Conservation (phyloP, 2,888 invertebrate species). For the Sinohyriopsis cumingii region DNA sequence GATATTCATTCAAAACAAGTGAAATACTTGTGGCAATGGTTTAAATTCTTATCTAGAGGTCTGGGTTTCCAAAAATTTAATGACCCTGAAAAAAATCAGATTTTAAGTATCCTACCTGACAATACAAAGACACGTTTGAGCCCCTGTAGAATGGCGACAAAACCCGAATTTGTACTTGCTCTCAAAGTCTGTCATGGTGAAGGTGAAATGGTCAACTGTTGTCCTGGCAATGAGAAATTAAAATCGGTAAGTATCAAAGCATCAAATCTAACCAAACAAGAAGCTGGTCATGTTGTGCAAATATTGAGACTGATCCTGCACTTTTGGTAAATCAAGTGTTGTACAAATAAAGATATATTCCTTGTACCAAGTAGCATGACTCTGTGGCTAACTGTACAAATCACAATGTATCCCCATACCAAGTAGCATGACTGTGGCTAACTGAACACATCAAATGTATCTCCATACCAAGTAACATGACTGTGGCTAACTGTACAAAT, state of each 20-base stretch:
- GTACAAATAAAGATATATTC: no score
- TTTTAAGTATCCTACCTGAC: constrained; percentile 70
- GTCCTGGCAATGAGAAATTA: constrained; percentile 52
- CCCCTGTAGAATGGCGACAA: constrained; percentile 94
- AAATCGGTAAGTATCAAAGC: neutral
- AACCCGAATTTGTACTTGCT: constrained; percentile 98
- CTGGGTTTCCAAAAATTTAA: neutral
- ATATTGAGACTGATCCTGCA: neutral
- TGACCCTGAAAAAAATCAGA: neutral
- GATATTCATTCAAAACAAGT: no score
- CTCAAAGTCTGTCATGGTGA: constrained; percentile 94
- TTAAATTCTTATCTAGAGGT: no score
- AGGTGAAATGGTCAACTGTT: constrained; percentile 94
- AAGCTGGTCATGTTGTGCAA: neutral
- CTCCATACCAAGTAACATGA: no score
- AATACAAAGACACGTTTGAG: constrained; percentile 81
- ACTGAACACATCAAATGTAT: no score
- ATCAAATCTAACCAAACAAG: constrained; percentile 10
- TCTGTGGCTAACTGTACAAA: no score
- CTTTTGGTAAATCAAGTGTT: no score
- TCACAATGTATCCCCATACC: no score
- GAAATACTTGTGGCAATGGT: no score
- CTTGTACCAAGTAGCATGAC: no score
- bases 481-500: no score
- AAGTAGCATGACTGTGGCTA: no score